phyloP scores from a whole-genome alignment of 2,888 invertebrate species.

The Galerucella nymphaeae region DNA sequence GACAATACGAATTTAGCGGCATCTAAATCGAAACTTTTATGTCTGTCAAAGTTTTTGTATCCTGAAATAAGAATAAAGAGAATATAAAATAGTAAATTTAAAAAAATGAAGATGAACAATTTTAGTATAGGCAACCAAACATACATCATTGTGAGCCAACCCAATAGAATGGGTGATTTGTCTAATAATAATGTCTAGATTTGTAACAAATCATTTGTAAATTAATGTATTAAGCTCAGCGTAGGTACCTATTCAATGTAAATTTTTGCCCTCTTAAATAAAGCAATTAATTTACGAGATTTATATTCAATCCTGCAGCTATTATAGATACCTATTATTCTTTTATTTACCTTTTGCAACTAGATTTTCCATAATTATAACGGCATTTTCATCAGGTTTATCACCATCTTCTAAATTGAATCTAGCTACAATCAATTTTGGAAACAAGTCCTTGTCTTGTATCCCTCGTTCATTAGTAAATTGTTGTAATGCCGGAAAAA shows the following conservation, averaged over 20 bases:
- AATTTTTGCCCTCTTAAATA: too few relatives aligned
- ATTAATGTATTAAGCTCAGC: too few relatives aligned
- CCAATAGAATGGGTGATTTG: too few relatives aligned
- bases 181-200: too few relatives aligned
- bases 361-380: slow-evolving; percentile 68
- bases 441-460: slow-evolving; percentile 61
- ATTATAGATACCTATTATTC: not conserved
- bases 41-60: slow-evolving; percentile 66
- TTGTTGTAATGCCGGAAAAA: slow-evolving; percentile 62
- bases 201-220: too few relatives aligned
- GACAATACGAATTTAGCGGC: slow-evolving; percentile 65
- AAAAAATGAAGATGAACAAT: too few relatives aligned
- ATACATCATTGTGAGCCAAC: too few relatives aligned
- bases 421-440: slow-evolving; percentile 64
- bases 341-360: slow-evolving; percentile 48
- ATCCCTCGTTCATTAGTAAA: slow-evolving; percentile 64
- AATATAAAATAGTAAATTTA: not conserved
- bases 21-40: slow-evolving; percentile 65
- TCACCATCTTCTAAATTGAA: slow-evolving; percentile 38
- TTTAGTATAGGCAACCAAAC: too few relatives aligned
- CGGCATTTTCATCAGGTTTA: slow-evolving; percentile 65
- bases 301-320: not conserved
- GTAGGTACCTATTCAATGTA: too few relatives aligned
- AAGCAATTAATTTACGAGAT: too few relatives aligned
- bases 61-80: slow-evolving; percentile 51